Evolutionary conservation across 2,797 vertebrate genomes (phyloP).

Genomic region (Megalops cyprinoides): DNA sequence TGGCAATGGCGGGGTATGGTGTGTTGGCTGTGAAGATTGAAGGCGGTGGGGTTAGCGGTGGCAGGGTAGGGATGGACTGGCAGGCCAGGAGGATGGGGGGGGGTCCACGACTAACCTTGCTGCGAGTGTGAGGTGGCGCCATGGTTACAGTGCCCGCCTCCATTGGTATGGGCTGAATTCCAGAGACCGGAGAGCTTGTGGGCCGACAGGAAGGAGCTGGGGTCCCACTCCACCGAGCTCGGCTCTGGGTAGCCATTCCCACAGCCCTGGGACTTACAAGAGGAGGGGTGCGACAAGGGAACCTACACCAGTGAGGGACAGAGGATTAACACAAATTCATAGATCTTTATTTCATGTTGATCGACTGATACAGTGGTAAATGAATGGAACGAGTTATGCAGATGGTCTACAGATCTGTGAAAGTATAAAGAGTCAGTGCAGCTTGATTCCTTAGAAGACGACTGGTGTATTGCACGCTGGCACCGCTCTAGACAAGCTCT

Average conservation of each 20-base stretch:
- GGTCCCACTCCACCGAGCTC: slow-evolving; percentile 98
- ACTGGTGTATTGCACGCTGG: too few relatives aligned
- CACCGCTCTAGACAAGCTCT: too few relatives aligned
- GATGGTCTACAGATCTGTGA: not conserved
- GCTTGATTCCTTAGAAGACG: too few relatives aligned
- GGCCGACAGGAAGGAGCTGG: slow-evolving; percentile 97
- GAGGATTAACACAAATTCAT: not conserved
- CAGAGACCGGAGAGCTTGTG: slow-evolving; percentile 98
- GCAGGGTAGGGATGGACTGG: not conserved
- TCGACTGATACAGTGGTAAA: too few relatives aligned
- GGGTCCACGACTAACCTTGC: slow-evolving; percentile 77
- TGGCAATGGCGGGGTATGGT: too few relatives aligned
- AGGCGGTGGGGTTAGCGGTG: too few relatives aligned
- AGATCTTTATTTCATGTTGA: not conserved
- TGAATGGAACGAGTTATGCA: too few relatives aligned
- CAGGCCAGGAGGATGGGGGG: not conserved
- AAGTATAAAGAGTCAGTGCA: not conserved
- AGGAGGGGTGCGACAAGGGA: slow-evolving; percentile 92
- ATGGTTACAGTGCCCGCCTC: slow-evolving; percentile 84
- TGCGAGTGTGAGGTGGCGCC: slow-evolving; percentile 78
- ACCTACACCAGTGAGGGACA: slow-evolving; percentile 69
- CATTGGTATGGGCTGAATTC: slow-evolving; percentile 92
- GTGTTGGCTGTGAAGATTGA: too few relatives aligned
- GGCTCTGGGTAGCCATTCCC: slow-evolving; percentile 93
- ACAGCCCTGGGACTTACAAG: slow-evolving; percentile 93